phyloP scores from a whole-genome alignment of 2,113 vertebrate genomes.

The Bucco capensis region DNA sequence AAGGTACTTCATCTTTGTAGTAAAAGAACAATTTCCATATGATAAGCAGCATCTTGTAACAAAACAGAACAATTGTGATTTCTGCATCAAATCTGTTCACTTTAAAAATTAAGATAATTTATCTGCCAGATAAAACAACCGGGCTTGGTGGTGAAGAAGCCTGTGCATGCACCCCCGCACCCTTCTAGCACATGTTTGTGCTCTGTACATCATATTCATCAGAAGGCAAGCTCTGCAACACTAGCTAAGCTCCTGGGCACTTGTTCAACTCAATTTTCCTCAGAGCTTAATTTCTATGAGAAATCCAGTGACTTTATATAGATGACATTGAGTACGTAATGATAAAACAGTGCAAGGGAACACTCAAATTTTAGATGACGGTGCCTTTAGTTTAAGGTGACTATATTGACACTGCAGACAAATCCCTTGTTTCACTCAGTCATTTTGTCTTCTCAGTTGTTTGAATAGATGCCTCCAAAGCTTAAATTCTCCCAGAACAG shows the following conservation, averaged over 20 bases:
- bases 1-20: background rate
- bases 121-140: background rate
- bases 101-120: background rate
- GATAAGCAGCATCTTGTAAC: background rate
- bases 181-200: background rate
- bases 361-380: background rate
- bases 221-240: background rate
- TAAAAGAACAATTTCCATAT: background rate
- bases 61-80: background rate
- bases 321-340: background rate
- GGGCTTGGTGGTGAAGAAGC: background rate
- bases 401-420: background rate
- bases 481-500: background rate
- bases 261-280: background rate
- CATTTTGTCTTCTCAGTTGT: background rate
- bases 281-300: background rate
- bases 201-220: background rate
- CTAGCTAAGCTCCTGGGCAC: background rate
- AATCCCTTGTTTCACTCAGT: background rate
- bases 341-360: background rate
- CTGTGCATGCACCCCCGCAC: accelerated
- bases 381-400: background rate
- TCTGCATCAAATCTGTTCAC: background rate
- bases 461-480: background rate
- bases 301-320: background rate